These are phyloP conservation scores for Fopius arisanus DNA, from an alignment of 1,140 invertebrate genomes.

Conservation along the genomic window DNA sequence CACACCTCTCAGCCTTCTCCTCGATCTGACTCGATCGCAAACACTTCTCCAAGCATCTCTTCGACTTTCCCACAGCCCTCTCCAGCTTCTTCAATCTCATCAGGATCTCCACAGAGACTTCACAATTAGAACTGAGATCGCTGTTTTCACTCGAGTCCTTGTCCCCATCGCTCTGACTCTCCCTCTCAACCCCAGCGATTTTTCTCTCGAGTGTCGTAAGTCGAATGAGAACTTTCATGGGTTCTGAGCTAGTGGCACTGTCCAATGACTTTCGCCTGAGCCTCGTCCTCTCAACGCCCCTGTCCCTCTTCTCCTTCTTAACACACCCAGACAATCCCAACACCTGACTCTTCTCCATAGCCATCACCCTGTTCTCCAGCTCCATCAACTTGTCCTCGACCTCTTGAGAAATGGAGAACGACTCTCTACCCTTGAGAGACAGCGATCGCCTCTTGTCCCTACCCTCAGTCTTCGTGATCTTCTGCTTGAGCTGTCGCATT, in stretches of 20 bases:
- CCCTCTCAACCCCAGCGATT: conserved; percentile 68
- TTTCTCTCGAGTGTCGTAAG: conserved; percentile 78
- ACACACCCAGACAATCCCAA: conserved; percentile 40
- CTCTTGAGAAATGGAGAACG: conserved; percentile 80
- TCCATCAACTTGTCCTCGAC: conserved; percentile 83
- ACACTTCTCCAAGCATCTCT: conserved; percentile 55
- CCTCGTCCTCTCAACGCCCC: conserved; percentile 58
- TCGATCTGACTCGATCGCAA: conserved; percentile 55
- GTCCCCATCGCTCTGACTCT: conserved; percentile 56
- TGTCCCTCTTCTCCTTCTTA: conserved; percentile 65
- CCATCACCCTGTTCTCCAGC: conserved; percentile 78
- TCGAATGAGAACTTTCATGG: conserved; percentile 79
- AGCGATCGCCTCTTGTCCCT: conserved; percentile 81
- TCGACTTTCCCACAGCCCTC: conserved; percentile 52
- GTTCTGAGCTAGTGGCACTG: conserved; percentile 77
- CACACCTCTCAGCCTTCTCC: conserved; percentile 58
- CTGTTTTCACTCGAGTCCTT: conserved; percentile 58
- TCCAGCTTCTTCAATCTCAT: conserved; percentile 54
- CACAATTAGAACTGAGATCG: conserved; percentile 45
- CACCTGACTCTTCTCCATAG: conserved; percentile 70
- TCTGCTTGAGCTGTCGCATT: conserved; percentile 79
- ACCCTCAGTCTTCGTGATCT: conserved; percentile 79
- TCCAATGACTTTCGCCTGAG: conserved; percentile 77
- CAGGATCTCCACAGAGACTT: conserved; percentile 53
- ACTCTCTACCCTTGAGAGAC: conserved; percentile 81